Evolutionary conservation across 1,140 invertebrate genomes (phyloP).

Genomic region (Macrobrachium nipponense): DNA sequence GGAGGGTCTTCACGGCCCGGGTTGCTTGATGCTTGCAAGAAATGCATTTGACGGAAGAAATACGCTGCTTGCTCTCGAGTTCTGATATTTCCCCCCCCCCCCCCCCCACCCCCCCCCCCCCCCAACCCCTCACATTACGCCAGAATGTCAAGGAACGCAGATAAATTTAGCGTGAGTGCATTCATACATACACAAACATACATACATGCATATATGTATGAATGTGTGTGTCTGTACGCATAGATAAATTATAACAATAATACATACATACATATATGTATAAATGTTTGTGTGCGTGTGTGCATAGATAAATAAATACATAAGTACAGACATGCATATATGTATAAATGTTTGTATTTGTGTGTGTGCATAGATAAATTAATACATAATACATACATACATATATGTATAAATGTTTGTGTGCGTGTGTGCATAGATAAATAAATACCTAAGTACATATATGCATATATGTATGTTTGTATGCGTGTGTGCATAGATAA

Average conservation of each 20-base stretch:
- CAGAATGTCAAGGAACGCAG: no score
- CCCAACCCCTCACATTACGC: no score
- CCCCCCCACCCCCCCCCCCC: no score
- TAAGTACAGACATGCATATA: background rate
- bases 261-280: conserved; percentile 17
- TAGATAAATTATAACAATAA: no score
- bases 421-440: background rate
- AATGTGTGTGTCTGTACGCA: background rate
- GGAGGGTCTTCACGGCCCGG: no score
- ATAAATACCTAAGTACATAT: conserved; percentile 10
- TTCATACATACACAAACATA: background rate
- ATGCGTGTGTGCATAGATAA: background rate
- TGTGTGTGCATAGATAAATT: background rate
- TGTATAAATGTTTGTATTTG: no score
- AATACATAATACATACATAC: background rate
- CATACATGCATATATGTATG: background rate
- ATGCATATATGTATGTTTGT: conserved; percentile 10
- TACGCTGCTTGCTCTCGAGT: no score
- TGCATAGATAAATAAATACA: background rate
- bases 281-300: background rate
- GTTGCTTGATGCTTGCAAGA: no score
- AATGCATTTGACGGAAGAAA: no score
- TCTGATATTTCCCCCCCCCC: no score
- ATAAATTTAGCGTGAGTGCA: no score
- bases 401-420: background rate